Conservation (phyloP, 1,140 invertebrate species). For the Pachypeltis micranthus region DNA sequence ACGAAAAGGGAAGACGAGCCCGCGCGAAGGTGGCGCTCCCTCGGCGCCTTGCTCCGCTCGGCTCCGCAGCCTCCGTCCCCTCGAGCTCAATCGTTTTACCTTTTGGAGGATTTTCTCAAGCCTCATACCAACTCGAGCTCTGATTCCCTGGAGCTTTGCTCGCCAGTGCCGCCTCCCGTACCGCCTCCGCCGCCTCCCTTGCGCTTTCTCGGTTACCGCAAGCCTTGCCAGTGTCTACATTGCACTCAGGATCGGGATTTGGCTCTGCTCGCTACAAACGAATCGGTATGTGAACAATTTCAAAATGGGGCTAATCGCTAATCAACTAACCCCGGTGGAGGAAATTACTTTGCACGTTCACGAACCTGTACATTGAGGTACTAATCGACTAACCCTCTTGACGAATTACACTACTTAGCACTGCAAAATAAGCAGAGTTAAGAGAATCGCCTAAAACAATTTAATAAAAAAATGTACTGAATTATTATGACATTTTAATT, state of each 20-base stretch:
- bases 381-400: no score
- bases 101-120: slow-evolving; percentile 41
- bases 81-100: slow-evolving; percentile 40
- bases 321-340: no score
- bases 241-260: slow-evolving; percentile 21
- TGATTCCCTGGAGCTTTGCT: slow-evolving; percentile 28
- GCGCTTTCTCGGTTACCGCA: slow-evolving; percentile 22
- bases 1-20: slow-evolving; percentile 24
- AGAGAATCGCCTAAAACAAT: no score
- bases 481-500: no score
- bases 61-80: slow-evolving; percentile 29
- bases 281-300: slow-evolving; percentile 18
- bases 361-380: no score
- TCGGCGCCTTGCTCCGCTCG: slow-evolving; percentile 38
- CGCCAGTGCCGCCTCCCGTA: slow-evolving; percentile 24
- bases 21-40: slow-evolving; percentile 39
- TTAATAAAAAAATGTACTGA: no score
- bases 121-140: slow-evolving; percentile 32
- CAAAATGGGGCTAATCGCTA: not conserved
- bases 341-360: no score
- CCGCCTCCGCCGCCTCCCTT: slow-evolving; percentile 27
- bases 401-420: no score
- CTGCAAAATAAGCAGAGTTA: no score
- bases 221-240: slow-evolving; percentile 23
- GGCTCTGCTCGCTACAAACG: slow-evolving; percentile 18